Base-by-base conservation (phyloP, 2,888 invertebrate species). In the Pristionchus exspectatus region DNA sequence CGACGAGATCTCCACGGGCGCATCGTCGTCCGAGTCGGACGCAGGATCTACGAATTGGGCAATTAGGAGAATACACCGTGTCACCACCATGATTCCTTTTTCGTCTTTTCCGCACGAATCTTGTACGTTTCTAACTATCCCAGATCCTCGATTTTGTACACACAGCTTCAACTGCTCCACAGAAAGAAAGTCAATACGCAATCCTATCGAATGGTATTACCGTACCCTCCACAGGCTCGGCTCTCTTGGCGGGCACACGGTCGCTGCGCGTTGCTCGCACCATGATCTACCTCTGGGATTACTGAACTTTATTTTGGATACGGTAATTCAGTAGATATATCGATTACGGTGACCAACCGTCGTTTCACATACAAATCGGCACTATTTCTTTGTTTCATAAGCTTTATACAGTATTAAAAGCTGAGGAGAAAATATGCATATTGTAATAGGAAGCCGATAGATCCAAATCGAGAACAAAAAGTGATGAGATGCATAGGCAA, bases 11-110 rank as follows among this genome's bases (percentile, higher is more conserved):
- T 85, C 84, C 21, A 85, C 59, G 84, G 84, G 84, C 24, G 84
- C 84, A 24, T 85, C 84, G 59, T 85, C 84, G 33, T 85, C 84
- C 30, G 84, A 85, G 56, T 85, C 84, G 56, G 84, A 85, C 59
- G 59, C 84, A 21, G 84, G 81, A 14, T 50, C 44, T 50, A 27
- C 44, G 9, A 77, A 50, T n/a, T 24, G 44, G 14, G 2, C 59
- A 59, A 59, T 59, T 14, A 59, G 21, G 21, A 4, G 7, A 21
- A 7, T 59, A 7, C 14, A 59, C 59, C 14, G 21, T 59, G 59
- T 59, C 59, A 2, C 5, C 38, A 38, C 38, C 38, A 38, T 5
- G 38, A 38, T 38, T 38, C 2, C 38, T 38, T 38, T 38, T 38
- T n/a, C n/a, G n/a, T n/a, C n/a, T n/a, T n/a, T n/a, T n/a, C n/a